These are phyloP conservation scores for Naso thynnoides DNA, from an alignment of 2,797 vertebrate species.

Conservation along the genomic window DNA sequence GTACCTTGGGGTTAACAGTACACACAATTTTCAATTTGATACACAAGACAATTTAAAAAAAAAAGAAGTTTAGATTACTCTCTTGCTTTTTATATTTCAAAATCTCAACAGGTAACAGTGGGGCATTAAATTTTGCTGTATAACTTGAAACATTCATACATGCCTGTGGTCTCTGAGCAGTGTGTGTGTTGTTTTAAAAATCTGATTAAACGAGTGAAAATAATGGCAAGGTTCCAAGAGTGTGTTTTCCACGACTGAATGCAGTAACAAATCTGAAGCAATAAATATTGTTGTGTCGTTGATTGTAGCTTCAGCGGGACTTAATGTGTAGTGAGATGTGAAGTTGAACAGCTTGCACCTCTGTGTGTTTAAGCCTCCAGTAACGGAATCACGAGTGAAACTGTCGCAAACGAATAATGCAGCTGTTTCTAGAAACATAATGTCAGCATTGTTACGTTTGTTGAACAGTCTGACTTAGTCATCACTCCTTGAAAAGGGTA, in stretches of 20 bases:
- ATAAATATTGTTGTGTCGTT: neutral
- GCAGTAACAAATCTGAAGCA: neutral
- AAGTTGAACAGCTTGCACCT: neutral
- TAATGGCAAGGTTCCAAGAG: neutral
- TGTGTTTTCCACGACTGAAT: neutral
- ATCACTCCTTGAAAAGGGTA: too few species aligned
- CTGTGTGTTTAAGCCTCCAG: neutral
- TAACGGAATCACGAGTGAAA: constrained; percentile 24
- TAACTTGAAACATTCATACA: neutral
- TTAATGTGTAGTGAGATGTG: neutral
- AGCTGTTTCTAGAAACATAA: constrained; percentile 17
- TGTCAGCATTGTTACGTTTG: constrained; percentile 26
- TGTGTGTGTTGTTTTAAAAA: neutral
- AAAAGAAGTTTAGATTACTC: too few species aligned
- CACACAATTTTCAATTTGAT: neutral
- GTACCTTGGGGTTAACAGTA: neutral
- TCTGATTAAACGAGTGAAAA: neutral
- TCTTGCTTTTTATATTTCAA: too few species aligned
- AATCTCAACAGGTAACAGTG: neutral
- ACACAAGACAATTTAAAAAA: neutral
- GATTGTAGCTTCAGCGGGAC: neutral
- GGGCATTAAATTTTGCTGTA: neutral
- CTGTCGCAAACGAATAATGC: constrained; percentile 13
- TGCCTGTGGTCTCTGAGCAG: neutral
- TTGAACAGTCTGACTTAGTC: neutral